Conservation (phyloP, 2,797 vertebrate species). For the Hafferia zeledoni region DNA sequence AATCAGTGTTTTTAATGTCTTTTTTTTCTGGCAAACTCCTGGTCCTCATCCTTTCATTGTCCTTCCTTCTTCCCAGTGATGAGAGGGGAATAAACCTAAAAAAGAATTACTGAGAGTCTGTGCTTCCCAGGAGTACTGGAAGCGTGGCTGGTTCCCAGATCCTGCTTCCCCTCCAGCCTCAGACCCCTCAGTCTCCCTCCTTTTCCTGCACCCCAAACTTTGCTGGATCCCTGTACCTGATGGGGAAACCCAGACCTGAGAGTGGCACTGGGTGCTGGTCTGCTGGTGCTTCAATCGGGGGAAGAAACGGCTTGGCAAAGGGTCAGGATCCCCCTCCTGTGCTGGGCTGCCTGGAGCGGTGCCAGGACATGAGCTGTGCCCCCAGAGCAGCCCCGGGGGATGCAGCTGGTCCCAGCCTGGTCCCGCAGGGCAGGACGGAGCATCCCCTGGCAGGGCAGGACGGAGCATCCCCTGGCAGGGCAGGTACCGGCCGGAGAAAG, state of each 20-base stretch:
- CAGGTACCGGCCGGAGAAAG: background rate
- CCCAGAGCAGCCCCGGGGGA: background rate
- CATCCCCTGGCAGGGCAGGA: background rate
- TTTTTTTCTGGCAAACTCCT: background rate
- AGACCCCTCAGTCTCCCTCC: no score
- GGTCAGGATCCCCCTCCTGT: accelerated
- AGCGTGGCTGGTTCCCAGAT: background rate
- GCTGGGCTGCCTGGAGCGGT: background rate
- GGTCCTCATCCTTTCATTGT: background rate
- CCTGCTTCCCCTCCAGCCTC: background rate
- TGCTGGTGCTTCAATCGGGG: accelerated
- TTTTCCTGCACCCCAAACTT: background rate
- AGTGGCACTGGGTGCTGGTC: accelerated
- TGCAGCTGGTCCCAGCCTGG: background rate
- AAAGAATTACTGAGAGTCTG: background rate
- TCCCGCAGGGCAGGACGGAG: accelerated
- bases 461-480: accelerated
- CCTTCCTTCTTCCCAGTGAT: background rate
- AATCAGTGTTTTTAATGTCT: background rate
- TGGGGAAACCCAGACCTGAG: background rate
- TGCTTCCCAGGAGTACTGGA: background rate
- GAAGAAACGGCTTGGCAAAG: background rate
- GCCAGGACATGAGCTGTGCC: accelerated
- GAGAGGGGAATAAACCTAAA: background rate
- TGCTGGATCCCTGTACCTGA: background rate